Evolutionary conservation across 2,888 invertebrate genomes (phyloP).

Genomic region (Zygothrica quintamaculata): DNA sequence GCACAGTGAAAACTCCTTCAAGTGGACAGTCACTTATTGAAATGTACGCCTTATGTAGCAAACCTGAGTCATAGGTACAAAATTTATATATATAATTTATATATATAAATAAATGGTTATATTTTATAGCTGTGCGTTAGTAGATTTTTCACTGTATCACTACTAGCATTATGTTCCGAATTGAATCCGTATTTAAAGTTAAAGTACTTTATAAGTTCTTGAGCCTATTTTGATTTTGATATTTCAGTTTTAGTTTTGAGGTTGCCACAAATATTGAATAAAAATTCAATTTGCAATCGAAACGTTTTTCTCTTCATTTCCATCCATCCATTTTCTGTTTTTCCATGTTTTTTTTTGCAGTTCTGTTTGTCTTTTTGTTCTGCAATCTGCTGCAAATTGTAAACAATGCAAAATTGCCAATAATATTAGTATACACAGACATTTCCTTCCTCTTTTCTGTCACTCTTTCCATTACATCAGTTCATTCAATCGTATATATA

Average conservation of each 20-base stretch:
- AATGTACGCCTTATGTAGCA: too few species aligned
- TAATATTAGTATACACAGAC: conserved; percentile 52
- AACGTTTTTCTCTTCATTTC: conserved; percentile 63
- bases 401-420: conserved; percentile 72
- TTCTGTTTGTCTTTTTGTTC: conserved; percentile 13
- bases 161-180: too few species aligned
- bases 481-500: background rate
- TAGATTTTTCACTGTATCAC: too few species aligned
- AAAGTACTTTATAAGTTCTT: too few species aligned
- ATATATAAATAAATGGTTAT: too few species aligned
- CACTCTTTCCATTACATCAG: background rate
- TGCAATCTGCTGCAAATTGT: conserved; percentile 62
- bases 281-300: conserved; percentile 78
- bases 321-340: background rate
- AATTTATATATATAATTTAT: too few species aligned
- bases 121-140: too few species aligned
- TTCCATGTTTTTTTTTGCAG: background rate
- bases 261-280: conserved; percentile 69
- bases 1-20: too few species aligned
- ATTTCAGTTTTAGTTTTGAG: conserved; percentile 26
- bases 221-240: background rate
- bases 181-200: too few species aligned
- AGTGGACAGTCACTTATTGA: too few species aligned
- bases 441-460: background rate
- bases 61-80: too few species aligned